A percentile compares a stretch with the other conserved stretches of the same genome.
These are phyloP conservation scores for Theretra japonica DNA, from an alignment of 2,888 invertebrate species.

Conservation along the genomic window DNA sequence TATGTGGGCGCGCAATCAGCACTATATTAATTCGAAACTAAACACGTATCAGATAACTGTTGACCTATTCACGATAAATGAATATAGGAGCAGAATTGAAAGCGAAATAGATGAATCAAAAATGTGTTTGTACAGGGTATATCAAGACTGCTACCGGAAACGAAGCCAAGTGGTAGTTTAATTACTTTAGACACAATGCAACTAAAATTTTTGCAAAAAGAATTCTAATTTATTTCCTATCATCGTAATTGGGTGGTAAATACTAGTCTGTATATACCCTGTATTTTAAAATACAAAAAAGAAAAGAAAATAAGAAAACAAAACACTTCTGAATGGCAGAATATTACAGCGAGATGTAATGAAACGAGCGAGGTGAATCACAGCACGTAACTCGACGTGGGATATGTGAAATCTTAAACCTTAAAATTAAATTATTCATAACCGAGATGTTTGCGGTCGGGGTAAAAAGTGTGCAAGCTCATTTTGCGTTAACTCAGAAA, in stretches of 20 bases:
- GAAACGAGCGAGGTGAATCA: background rate
- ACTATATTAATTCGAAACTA: no score
- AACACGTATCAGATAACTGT: no score
- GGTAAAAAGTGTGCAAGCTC: background rate
- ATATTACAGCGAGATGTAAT: background rate
- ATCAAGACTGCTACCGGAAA: background rate
- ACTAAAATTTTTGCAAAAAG: no score
- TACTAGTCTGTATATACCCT: no score
- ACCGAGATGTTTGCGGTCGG: background rate
- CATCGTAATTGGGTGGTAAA: no score
- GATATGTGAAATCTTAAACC: background rate
- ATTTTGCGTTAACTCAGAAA: background rate
- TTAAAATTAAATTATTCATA: slow-evolving; percentile 4
- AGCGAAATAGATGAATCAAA: background rate
- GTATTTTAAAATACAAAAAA: no score
- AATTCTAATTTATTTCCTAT: no score
- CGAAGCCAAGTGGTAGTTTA: background rate
- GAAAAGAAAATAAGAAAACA: no score
- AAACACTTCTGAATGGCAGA: background rate
- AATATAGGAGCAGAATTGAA: no score
- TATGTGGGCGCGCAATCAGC: no score
- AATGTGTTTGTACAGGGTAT: background rate
- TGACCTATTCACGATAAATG: no score
- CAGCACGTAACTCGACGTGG: background rate
- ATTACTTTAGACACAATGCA: no score